Conservation (phyloP, 2,797 vertebrate genomes). For the Uromys caudimaculatus region DNA sequence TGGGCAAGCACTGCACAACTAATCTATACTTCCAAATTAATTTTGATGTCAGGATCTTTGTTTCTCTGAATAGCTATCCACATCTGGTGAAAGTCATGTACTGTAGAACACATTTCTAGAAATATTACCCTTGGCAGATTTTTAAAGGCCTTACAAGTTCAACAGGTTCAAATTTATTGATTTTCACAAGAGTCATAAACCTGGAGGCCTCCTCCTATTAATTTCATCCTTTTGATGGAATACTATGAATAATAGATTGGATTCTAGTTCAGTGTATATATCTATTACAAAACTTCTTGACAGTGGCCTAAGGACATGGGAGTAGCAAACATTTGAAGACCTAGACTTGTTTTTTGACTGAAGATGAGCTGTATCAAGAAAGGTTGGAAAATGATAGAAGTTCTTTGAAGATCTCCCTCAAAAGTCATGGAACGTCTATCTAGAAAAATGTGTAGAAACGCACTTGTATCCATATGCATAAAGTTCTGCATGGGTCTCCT, state of each 20-base stretch:
- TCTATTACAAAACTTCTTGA: neutral
- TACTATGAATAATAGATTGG: neutral
- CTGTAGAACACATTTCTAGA: conserved; percentile 43
- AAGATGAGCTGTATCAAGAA: neutral
- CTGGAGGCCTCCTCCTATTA: neutral
- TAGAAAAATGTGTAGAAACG: neutral
- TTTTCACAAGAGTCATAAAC: conserved; percentile 34
- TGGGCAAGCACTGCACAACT: neutral
- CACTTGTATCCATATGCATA: neutral
- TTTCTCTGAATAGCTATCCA: conserved; percentile 13
- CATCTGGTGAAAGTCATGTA: conserved; percentile 48
- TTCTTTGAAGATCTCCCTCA: neutral
- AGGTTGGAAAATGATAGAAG: neutral
- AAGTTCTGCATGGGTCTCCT: neutral
- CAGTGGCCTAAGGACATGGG: neutral
- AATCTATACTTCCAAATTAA: neutral
- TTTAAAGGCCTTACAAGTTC: conserved; percentile 12
- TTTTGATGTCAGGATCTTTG: conserved; percentile 27
- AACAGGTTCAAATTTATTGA: conserved; percentile 31
- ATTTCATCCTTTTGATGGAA: neutral
- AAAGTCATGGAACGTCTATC: neutral
- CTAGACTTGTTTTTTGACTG: neutral
- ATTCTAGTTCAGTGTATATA: neutral
- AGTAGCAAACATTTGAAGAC: neutral
- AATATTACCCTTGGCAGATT: neutral